A percentile compares a stretch with the other conserved stretches of the same genome.
Conservation (phyloP, 2,888 invertebrate genomes). For the Lepidonotus clava region DNA sequence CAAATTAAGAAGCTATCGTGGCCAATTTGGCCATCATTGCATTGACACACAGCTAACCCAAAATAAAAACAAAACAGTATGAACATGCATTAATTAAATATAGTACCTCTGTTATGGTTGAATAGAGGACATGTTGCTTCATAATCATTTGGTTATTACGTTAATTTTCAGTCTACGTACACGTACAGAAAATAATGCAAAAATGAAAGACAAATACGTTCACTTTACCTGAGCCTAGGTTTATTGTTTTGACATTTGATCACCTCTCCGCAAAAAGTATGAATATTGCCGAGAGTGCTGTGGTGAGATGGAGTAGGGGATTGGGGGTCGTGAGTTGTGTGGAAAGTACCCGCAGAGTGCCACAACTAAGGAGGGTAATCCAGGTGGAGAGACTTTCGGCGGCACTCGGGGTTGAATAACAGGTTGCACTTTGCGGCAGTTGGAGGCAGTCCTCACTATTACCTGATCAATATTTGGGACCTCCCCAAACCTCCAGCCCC, state of each 20-base stretch:
- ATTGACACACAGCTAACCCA: no score
- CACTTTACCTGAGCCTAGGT: background rate
- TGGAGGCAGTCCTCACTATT: conserved; percentile 4
- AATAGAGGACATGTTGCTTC: no score
- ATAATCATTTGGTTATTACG: no score
- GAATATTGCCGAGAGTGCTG: background rate
- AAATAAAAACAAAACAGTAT: no score
- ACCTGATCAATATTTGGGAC: conserved; percentile 31
- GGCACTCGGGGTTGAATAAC: background rate
- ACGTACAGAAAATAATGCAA: no score
- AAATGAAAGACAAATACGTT: no score
- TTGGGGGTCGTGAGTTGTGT: background rate
- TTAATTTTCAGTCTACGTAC: no score
- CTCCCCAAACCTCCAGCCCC: background rate
- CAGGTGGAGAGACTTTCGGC: background rate
- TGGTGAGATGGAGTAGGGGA: background rate
- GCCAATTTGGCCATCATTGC: no score
- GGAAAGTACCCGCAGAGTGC: background rate
- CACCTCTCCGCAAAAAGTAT: background rate
- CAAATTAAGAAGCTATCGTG: no score
- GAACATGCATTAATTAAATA: no score
- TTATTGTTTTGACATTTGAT: background rate
- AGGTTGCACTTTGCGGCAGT: conserved; percentile 39
- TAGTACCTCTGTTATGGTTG: no score
- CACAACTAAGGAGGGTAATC: background rate